Evolutionary conservation across 2,113 vertebrate genomes (phyloP).

Genomic region (Pollachius pollachius): DNA sequence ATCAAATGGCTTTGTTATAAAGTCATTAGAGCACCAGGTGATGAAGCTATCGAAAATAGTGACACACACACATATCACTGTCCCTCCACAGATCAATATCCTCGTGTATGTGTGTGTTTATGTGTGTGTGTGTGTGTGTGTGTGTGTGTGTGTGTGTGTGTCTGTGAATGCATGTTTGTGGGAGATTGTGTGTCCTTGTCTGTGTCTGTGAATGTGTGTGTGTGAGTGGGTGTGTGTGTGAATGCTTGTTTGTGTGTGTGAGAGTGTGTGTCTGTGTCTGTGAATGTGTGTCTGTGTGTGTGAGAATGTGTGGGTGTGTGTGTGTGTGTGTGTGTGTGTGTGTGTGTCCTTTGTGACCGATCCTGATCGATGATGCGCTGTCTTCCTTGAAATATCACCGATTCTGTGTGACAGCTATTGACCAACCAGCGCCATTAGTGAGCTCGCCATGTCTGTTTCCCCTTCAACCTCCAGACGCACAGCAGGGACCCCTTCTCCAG

Average conservation of each 20-base stretch:
- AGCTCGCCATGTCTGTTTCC: constrained; percentile 37
- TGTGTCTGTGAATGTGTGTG: constrained; percentile 7
- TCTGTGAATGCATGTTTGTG: background rate
- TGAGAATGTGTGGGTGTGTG: constrained; percentile 4
- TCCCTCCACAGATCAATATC: background rate
- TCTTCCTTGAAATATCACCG: constrained; percentile 67
- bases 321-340: background rate
- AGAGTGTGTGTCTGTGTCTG: background rate
- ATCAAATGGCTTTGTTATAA: constrained; percentile 1
- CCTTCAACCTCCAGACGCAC: constrained; percentile 13
- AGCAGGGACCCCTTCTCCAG: background rate
- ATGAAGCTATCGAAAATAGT: background rate
- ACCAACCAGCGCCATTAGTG: constrained; percentile 54
- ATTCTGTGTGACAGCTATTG: constrained; percentile 53
- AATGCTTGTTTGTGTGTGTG: constrained; percentile 20
- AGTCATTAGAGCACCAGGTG: constrained; percentile 4
- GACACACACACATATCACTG: background rate
- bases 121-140: constrained; percentile 8
- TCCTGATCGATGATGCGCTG: constrained; percentile 65
- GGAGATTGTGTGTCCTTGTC: background rate
- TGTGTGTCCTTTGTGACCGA: constrained; percentile 40
- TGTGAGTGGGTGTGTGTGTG: constrained; percentile 4
- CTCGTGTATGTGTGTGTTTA: background rate
- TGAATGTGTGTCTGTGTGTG: background rate
- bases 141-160: background rate